These are phyloP conservation scores for Oligia fasciuncula DNA, from an alignment of 2,888 invertebrate species.

Conservation along the genomic window DNA sequence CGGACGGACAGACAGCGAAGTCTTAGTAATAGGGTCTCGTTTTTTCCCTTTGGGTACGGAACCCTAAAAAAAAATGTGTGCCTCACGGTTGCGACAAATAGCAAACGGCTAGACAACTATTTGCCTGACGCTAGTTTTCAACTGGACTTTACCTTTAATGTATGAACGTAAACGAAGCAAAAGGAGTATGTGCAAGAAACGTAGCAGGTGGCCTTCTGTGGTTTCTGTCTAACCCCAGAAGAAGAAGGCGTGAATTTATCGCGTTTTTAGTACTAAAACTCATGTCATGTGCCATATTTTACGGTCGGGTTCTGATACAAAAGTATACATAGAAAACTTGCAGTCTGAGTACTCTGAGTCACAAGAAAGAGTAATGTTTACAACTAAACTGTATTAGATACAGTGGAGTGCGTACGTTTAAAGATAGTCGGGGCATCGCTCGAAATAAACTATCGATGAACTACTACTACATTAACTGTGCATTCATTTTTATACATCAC, in stretches of 20 bases:
- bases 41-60: no score
- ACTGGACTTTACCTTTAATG: not conserved
- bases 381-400: slow-evolving; percentile 49
- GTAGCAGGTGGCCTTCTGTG: not conserved
- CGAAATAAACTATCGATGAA: slow-evolving; percentile 69
- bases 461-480: slow-evolving; percentile 63
- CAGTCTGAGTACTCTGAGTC: slow-evolving; percentile 30
- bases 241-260: not conserved
- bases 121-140: not conserved
- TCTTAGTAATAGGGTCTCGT: no score
- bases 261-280: not conserved
- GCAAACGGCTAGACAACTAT: not conserved
- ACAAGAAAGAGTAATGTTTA: slow-evolving; percentile 51
- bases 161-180: not conserved
- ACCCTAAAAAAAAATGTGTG: not conserved
- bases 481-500: slow-evolving; percentile 42
- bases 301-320: not conserved
- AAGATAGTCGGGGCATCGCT: slow-evolving; percentile 61
- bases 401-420: slow-evolving; percentile 51
- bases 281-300: slow-evolving; percentile 1
- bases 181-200: not conserved
- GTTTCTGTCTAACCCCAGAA: no score
- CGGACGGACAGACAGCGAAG: no score
- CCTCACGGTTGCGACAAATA: not conserved
- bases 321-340: slow-evolving; percentile 9